Conservation (phyloP, 2,888 invertebrate genomes). For the Pseudolycoriella hygida region DNA sequence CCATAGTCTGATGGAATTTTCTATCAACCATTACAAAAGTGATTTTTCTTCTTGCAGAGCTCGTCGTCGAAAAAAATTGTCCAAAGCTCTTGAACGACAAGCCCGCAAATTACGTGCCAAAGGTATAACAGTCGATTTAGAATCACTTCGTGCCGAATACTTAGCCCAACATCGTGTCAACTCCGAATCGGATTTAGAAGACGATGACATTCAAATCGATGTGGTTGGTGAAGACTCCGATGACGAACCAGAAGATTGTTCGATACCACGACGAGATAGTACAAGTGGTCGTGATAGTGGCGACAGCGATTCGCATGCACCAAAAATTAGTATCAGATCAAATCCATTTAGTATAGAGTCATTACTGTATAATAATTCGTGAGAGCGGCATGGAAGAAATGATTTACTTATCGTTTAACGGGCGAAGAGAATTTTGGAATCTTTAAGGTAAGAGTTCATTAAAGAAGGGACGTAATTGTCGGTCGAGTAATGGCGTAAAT, state of each 20-base stretch:
- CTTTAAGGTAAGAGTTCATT: too few relatives aligned
- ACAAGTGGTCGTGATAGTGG: constrained; percentile 22
- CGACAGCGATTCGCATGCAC: constrained; percentile 37
- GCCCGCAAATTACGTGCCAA: constrained; percentile 83
- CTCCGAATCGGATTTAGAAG: constrained; percentile 40
- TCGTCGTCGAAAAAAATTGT: constrained; percentile 75
- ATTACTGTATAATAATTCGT: constrained; percentile 43
- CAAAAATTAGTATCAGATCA: constrained; percentile 39
- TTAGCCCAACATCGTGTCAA: constrained; percentile 57
- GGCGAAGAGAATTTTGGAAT: too few relatives aligned
- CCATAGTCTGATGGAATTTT: background rate
- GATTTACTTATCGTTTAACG: too few relatives aligned
- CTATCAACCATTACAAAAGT: background rate
- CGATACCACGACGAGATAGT: constrained; percentile 27
- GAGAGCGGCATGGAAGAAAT: constrained; percentile 5
- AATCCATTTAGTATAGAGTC: constrained; percentile 87
- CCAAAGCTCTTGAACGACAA: constrained; percentile 81
- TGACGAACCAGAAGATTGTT: constrained; percentile 47
- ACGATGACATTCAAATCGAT: constrained; percentile 60
- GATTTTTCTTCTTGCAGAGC: constrained; percentile 34
- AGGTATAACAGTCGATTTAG: constrained; percentile 75
- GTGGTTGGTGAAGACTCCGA: constrained; percentile 67
- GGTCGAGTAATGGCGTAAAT: too few relatives aligned
- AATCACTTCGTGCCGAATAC: constrained; percentile 70
- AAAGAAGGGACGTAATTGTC: too few relatives aligned